Evolutionary conservation across 2,888 invertebrate species (phyloP), one percentile per base, ranked within the genome.

Genomic region (Ophonus ardosiacus): DNA sequence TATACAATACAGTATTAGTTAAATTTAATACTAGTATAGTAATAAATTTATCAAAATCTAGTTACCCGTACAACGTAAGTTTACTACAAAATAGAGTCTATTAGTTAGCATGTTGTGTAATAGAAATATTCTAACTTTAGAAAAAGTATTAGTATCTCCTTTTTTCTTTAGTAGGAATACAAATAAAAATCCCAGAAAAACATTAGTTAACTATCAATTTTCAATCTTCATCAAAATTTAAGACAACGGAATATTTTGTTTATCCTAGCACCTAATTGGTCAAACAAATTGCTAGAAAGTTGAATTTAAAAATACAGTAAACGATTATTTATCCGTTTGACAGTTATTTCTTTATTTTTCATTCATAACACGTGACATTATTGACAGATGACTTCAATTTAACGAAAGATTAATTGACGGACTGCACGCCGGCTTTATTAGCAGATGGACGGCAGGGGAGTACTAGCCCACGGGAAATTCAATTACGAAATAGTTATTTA

Each of bases 331-430:
- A 68, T 31, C 18, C 15, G 8, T 15, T 7, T 7, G 71, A 18
- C 51, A 40, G 38, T 74, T 40, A 43, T 18, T 74, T 74, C 68
- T 74, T 74, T 74, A 40, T 74, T 43, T 74, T 74, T 43, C 71
- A 43, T 68, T 38, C 38, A 68, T 68, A 68, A 68, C 68, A 68
- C 68, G 68, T 15, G 38, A 74, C 71, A 43, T n/a, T 74, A 74
- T 74, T 17, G 71, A 74, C 71, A 74, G 71, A 43, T 74, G 71
- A 74, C 71, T 43, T 74, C 71, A 74, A 74, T 74, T 43, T 74
- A 68, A 17, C 71, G 71, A 74, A 74, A 74, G 71, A 74, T 74
- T 74, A 43, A 74, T 74, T 74, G 71, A 74, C 71, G 43, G 43
- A 40, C 71, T 43, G 17, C 71, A 51, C 17, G n/a, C 43, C 0